Evolutionary conservation across 2,888 invertebrate genomes (phyloP).

Genomic region (Drosophila sordidula): DNA sequence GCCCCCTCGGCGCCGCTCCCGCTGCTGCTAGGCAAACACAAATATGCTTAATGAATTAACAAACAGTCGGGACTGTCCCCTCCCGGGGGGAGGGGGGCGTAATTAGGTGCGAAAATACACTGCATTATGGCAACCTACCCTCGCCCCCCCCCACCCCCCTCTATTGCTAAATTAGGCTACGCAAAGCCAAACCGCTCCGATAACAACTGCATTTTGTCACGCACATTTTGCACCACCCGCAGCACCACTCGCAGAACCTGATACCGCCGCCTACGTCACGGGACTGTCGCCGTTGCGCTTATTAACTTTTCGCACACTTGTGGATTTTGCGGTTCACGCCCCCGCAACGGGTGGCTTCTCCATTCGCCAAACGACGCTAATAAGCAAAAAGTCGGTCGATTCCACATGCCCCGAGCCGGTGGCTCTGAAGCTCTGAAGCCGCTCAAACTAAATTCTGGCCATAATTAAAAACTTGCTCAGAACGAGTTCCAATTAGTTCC

Average conservation of each 20-base stretch:
- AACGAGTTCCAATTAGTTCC: conserved; percentile 3
- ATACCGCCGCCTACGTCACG: conserved; percentile 23
- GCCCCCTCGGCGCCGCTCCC: too few species aligned
- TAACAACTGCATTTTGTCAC: conserved; percentile 71
- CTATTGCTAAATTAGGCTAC: conserved; percentile 46
- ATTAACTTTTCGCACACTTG: conserved; percentile 61
- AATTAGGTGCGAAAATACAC: conserved; percentile 65
- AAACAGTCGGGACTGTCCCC: conserved; percentile 36
- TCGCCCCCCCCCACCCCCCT: not conserved
- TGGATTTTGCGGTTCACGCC: conserved; percentile 32
- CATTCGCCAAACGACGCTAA: conserved; percentile 27
- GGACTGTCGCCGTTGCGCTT: conserved; percentile 39
- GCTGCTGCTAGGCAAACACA: conserved; percentile 17
- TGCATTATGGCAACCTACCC: conserved; percentile 17
- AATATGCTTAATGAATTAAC: conserved; percentile 59
- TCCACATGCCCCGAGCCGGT: not conserved
- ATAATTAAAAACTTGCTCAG: not conserved
- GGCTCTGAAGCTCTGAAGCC: conserved; percentile 8
- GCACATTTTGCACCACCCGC: conserved; percentile 47
- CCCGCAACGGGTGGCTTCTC: too few species aligned
- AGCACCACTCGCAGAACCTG: conserved; percentile 8
- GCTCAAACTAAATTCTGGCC: conserved; percentile 3
- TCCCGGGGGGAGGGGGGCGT: conserved; percentile 1
- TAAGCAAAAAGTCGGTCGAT: conserved; percentile 21
- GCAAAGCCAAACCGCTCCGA: conserved; percentile 43